Conservation (phyloP, 2,797 vertebrate species). For the Aldrovandia affinis region DNA sequence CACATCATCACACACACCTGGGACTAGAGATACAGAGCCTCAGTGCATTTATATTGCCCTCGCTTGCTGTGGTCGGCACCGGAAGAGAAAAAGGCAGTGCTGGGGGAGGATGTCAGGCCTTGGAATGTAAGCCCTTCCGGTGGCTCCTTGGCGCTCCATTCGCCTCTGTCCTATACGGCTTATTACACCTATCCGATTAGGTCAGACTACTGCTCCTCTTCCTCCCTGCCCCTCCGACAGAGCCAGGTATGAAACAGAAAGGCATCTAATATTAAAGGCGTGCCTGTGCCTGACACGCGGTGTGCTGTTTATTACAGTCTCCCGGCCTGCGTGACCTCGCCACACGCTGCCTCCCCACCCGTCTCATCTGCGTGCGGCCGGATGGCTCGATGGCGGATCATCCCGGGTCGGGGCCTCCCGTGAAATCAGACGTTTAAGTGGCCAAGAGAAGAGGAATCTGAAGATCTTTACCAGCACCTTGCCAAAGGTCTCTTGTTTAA, state of each 20-base stretch:
- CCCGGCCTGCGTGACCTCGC: background rate
- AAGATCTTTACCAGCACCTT: slow-evolving; percentile 30
- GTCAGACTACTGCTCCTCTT: background rate
- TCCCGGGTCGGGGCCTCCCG: slow-evolving; percentile 24
- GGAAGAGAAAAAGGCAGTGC: slow-evolving; percentile 58
- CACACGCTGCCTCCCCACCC: background rate
- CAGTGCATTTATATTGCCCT: background rate
- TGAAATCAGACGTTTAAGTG: slow-evolving; percentile 31
- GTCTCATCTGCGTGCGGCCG: background rate
- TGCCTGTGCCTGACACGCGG: background rate
- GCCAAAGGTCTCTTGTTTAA: slow-evolving; percentile 32
- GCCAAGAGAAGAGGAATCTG: slow-evolving; percentile 27
- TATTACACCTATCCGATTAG: background rate
- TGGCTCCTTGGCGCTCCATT: no score
- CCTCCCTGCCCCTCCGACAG: background rate
- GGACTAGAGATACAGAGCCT: background rate
- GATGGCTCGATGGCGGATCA: slow-evolving; percentile 12
- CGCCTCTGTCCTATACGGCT: background rate
- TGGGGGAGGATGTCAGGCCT: slow-evolving; percentile 35
- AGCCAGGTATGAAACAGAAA: background rate
- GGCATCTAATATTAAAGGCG: background rate
- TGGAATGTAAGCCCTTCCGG: background rate
- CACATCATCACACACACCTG: background rate
- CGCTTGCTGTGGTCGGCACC: slow-evolving; percentile 44
- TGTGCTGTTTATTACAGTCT: background rate